Evolutionary conservation across 2,113 vertebrate species (phyloP).

Genomic region (Alligator mississippiensis): DNA sequence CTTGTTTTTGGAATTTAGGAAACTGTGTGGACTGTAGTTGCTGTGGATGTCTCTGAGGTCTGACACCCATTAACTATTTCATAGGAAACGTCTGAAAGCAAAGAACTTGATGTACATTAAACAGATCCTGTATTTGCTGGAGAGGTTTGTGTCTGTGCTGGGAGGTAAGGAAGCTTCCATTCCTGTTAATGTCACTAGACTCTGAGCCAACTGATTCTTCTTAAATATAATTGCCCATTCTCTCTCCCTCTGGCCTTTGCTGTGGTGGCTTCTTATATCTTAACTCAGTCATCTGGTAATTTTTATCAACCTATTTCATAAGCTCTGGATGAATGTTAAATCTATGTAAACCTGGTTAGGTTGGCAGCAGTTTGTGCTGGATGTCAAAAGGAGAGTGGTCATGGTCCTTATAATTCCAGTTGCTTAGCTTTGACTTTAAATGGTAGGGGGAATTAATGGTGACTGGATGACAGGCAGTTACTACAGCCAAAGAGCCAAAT

Average conservation of each 20-base stretch:
- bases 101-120: conserved; percentile 99
- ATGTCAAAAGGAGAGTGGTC: not conserved
- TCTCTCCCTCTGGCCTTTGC: not conserved
- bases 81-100: conserved; percentile 92
- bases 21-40: not conserved
- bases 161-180: conserved; percentile 83
- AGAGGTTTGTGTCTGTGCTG: conserved; percentile 85
- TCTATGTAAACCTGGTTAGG: not conserved
- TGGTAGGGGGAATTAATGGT: not conserved
- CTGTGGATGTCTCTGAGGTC: not conserved
- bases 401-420: not conserved
- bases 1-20: not conserved
- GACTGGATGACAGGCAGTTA: not conserved
- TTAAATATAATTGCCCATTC: not conserved
- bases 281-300: not conserved
- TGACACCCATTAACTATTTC: not conserved
- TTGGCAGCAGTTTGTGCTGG: not conserved
- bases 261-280: not conserved
- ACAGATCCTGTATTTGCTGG: conserved; percentile 92
- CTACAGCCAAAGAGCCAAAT: not conserved
- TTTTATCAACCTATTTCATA: not conserved
- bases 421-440: not conserved
- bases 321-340: not conserved
- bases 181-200: not conserved
- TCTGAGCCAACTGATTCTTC: not conserved